A percentile compares a stretch with the other conserved stretches of the same genome.
These are phyloP conservation scores for Charanyca ferruginea DNA, from an alignment of 2,888 invertebrate species.

Conservation along the genomic window DNA sequence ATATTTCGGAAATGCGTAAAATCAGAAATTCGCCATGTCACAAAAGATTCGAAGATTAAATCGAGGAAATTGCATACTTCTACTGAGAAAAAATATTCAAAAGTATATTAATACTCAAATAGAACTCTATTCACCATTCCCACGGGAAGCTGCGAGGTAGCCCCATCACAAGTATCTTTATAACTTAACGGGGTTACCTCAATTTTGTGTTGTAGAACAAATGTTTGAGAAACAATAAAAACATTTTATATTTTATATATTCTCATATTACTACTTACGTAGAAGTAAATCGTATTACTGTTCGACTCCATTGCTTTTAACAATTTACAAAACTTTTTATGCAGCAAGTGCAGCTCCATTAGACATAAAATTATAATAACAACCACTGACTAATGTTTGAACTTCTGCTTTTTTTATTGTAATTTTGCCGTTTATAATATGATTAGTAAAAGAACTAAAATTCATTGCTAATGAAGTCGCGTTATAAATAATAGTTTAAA, in stretches of 20 bases:
- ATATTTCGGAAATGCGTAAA: constrained; percentile 35
- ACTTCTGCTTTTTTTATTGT: constrained; percentile 56
- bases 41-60: constrained; percentile 14
- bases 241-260: too few species aligned
- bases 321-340: constrained; percentile 60
- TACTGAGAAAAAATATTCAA: not conserved
- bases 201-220: too few species aligned
- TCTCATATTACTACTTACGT: not conserved
- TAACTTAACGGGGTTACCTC: too few species aligned
- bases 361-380: constrained; percentile 66
- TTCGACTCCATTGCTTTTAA: constrained; percentile 55
- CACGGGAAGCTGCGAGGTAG: too few species aligned
- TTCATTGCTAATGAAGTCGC: constrained; percentile 3
- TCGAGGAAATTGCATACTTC: not conserved
- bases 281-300: not conserved
- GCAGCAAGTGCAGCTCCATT: constrained; percentile 57
- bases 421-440: constrained; percentile 33
- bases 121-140: too few species aligned
- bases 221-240: too few species aligned
- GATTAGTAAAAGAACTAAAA: constrained; percentile 37
- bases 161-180: too few species aligned
- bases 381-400: constrained; percentile 63
- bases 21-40: constrained; percentile 39
- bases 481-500: too few species aligned
- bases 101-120: too few species aligned